Conservation (phyloP, 2,888 invertebrate genomes). For the Lepidocyrtinus sp. region DNA sequence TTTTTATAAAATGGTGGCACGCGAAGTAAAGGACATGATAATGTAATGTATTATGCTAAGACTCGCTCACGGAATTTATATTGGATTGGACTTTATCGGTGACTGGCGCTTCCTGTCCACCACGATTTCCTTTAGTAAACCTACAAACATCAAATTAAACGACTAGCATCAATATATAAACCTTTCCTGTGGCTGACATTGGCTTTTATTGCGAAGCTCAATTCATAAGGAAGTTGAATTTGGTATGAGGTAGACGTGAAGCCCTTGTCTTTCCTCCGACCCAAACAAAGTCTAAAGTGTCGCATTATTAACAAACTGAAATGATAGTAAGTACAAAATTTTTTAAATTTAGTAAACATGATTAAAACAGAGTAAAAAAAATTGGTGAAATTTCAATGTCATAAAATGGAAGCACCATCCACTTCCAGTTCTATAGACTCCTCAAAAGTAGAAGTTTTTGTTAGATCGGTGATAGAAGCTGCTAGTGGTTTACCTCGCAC, state of each 20-base stretch:
- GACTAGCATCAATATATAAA: too few relatives aligned
- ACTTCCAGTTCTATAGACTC: background rate
- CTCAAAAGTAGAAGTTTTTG: conserved; percentile 20
- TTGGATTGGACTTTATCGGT: background rate
- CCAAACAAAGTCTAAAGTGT: background rate
- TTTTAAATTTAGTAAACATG: background rate
- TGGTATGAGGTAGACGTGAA: too few relatives aligned
- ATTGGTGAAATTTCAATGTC: too few relatives aligned
- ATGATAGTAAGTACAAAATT: background rate
- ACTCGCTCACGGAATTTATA: background rate
- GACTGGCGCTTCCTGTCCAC: background rate
- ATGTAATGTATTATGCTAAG: background rate
- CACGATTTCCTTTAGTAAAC: background rate
- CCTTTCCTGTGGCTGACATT: too few relatives aligned
- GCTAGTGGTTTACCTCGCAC: conserved; percentile 17
- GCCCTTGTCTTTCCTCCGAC: too few relatives aligned
- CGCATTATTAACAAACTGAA: too few relatives aligned
- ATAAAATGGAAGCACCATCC: background rate
- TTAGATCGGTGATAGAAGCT: conserved; percentile 31
- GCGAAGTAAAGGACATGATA: background rate
- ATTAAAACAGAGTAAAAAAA: background rate
- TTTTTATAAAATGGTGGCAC: background rate
- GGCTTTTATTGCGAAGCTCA: too few relatives aligned
- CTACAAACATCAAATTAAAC: too few relatives aligned
- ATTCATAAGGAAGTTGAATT: too few relatives aligned